Evolutionary conservation across 1,140 invertebrate genomes (phyloP).

Genomic region (Batillaria attramentaria): DNA sequence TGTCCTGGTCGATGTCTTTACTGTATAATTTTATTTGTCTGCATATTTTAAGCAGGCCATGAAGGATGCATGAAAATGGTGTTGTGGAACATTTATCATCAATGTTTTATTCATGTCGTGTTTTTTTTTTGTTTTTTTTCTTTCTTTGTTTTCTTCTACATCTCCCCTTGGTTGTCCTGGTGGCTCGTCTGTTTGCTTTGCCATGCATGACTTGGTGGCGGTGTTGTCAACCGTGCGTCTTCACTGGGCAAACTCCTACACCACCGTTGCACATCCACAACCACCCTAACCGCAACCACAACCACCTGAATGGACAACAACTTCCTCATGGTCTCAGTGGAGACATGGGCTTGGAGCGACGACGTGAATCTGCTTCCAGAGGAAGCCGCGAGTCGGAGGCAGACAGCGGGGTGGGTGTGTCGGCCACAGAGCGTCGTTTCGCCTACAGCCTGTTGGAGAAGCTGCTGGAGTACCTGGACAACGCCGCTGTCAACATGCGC

Average conservation of each 20-base stretch:
- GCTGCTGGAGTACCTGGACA: constrained; percentile 95
- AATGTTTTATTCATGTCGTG: constrained; percentile 26
- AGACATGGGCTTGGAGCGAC: constrained; percentile 49
- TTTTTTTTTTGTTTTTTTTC: constrained; percentile 32
- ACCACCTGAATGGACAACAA: constrained; percentile 6
- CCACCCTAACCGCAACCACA: neutral
- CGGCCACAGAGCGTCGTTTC: constrained; percentile 77
- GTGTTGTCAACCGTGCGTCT: constrained; percentile 21
- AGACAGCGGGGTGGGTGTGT: constrained; percentile 63
- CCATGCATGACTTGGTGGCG: constrained; percentile 29
- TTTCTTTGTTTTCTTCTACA: constrained; percentile 10
- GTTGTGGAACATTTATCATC: constrained; percentile 2
- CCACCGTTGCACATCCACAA: neutral
- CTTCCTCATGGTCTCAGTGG: constrained; percentile 38
- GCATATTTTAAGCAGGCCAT: neutral
- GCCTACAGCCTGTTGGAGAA: constrained; percentile 98
- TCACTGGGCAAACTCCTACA: constrained; percentile 17
- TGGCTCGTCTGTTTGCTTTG: constrained; percentile 26
- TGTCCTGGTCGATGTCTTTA: neutral
- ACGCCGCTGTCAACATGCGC: constrained; percentile 98
- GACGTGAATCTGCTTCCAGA: constrained; percentile 62
- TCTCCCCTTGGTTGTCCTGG: constrained; percentile 30
- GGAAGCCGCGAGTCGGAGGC: constrained; percentile 58
- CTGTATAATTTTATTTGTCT: neutral
- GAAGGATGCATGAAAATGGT: constrained; percentile 3